These are phyloP conservation scores for Chaetodon trifasciatus DNA, from an alignment of 2,797 vertebrate species.

Conservation along the genomic window DNA sequence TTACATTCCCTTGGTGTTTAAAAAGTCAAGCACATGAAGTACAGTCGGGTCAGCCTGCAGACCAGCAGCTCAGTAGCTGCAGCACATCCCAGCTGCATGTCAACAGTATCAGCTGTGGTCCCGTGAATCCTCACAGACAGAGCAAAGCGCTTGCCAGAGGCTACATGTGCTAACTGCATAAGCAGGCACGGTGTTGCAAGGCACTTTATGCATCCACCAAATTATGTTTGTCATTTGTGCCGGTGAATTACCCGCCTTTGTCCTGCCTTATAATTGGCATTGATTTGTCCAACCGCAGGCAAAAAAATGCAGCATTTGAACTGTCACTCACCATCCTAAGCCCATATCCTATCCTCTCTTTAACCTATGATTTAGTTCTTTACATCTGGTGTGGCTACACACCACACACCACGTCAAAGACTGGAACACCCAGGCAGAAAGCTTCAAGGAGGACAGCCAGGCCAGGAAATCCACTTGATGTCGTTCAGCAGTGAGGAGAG, in stretches of 20 bases:
- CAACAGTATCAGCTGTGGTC: constrained; percentile 7
- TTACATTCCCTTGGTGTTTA: constrained; percentile 9
- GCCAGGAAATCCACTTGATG: constrained; percentile 53
- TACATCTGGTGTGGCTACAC: constrained; percentile 48
- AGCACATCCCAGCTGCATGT: constrained; percentile 23
- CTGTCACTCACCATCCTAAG: constrained; percentile 18
- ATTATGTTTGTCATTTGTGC: constrained; percentile 17
- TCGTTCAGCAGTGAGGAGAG: constrained; percentile 26
- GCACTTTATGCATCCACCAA: constrained; percentile 11
- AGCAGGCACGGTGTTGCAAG: constrained; percentile 8
- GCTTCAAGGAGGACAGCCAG: constrained; percentile 33
- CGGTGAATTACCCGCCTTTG: constrained; percentile 29
- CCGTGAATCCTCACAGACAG: constrained; percentile 25
- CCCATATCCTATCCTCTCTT: constrained; percentile 20
- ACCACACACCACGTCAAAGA: constrained; percentile 57
- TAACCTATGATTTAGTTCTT: constrained; percentile 49
- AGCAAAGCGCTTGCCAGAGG: neutral
- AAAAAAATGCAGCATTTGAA: constrained; percentile 25
- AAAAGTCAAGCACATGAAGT: neutral
- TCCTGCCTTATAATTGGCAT: constrained; percentile 21
- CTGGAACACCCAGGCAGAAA: constrained; percentile 56
- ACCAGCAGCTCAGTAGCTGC: constrained; percentile 17
- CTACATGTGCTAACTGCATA: neutral
- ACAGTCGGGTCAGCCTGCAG: neutral
- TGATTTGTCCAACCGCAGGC: constrained; percentile 30